phyloP scores from a whole-genome alignment of 2,113 vertebrate genomes.

The Xiphias gladius region DNA sequence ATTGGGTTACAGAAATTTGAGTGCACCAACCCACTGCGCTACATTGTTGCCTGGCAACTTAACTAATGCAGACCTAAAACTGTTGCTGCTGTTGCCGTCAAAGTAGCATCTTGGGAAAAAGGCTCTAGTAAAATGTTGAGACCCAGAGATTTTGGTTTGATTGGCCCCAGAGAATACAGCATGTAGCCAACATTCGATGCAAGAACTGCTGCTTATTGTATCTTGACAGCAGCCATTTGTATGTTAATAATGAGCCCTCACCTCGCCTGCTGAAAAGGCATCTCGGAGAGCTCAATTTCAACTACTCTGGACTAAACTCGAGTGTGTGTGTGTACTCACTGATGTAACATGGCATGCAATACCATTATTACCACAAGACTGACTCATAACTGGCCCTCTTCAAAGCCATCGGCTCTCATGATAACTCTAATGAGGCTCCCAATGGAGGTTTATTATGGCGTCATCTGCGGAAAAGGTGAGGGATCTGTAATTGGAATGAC shows the following conservation, averaged over 20 bases:
- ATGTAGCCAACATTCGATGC: slow-evolving; percentile 15
- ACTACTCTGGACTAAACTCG: slow-evolving; percentile 5
- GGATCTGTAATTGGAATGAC: slow-evolving; percentile 63
- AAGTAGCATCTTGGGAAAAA: slow-evolving; percentile 43
- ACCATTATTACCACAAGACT: background rate
- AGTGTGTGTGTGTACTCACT: background rate
- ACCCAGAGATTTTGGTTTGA: slow-evolving; percentile 48
- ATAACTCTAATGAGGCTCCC: slow-evolving; percentile 50
- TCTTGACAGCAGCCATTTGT: slow-evolving; percentile 10
- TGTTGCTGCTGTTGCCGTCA: slow-evolving; percentile 47
- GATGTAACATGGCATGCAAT: background rate
- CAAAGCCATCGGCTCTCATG: slow-evolving; percentile 24
- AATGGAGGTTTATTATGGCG: slow-evolving; percentile 50
- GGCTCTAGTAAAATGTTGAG: slow-evolving; percentile 47
- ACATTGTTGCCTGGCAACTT: slow-evolving; percentile 83
- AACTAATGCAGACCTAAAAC: slow-evolving; percentile 66
- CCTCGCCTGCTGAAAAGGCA: slow-evolving; percentile 9
- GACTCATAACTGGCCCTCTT: slow-evolving; percentile 3
- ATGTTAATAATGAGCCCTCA: slow-evolving; percentile 46
- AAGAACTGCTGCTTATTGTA: slow-evolving; percentile 16
- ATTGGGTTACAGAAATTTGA: slow-evolving; percentile 53
- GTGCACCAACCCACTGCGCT: slow-evolving; percentile 43
- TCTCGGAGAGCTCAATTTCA: slow-evolving; percentile 39
- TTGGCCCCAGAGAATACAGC: slow-evolving; percentile 38
- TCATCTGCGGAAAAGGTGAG: slow-evolving; percentile 36